phyloP scores from a whole-genome alignment of 2,888 invertebrate genomes.

The Drosophila austrosaltans region DNA sequence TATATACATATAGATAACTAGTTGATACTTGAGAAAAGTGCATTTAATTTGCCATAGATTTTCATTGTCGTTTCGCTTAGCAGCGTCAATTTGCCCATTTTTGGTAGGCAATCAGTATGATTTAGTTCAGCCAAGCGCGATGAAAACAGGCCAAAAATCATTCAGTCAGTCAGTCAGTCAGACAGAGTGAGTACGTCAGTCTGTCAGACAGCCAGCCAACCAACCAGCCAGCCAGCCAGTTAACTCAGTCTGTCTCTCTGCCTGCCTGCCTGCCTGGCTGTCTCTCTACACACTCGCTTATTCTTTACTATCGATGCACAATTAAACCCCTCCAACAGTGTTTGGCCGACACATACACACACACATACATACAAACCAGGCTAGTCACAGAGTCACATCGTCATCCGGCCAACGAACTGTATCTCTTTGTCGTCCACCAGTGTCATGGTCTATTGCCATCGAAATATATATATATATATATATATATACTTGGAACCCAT shows the following conservation, averaged over 20 bases:
- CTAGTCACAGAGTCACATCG: conserved; percentile 38
- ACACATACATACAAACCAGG: conserved; percentile 30
- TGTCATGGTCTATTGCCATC: conserved; percentile 75
- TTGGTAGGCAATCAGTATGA: conserved; percentile 27
- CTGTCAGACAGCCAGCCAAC: conserved; percentile 37
- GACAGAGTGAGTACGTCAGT: not conserved
- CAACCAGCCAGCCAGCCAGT: conserved; percentile 37
- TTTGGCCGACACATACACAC: conserved; percentile 47
- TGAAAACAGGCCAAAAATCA: conserved; percentile 38
- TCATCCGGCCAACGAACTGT: conserved; percentile 64
- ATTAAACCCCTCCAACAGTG: conserved; percentile 56
- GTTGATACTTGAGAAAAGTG: conserved; percentile 7
- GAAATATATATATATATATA: conserved; percentile 37
- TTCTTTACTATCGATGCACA: conserved; percentile 66
- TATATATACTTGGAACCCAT: conserved; percentile 43
- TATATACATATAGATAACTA: not conserved
- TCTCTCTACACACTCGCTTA: conserved; percentile 49
- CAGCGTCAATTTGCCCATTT: conserved; percentile 25
- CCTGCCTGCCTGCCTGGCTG: conserved; percentile 8
- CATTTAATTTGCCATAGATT: conserved; percentile 17
- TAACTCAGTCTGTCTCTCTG: conserved; percentile 36
- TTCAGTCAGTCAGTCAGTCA: conserved; percentile 47
- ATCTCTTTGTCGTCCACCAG: conserved; percentile 48
- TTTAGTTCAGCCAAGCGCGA: conserved; percentile 46
- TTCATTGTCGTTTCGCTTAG: conserved; percentile 15